Evolutionary conservation across 2,113 vertebrate genomes (phyloP), one percentile per base, ranked within the genome.

Genomic region (Paramormyrops kingsleyae): DNA sequence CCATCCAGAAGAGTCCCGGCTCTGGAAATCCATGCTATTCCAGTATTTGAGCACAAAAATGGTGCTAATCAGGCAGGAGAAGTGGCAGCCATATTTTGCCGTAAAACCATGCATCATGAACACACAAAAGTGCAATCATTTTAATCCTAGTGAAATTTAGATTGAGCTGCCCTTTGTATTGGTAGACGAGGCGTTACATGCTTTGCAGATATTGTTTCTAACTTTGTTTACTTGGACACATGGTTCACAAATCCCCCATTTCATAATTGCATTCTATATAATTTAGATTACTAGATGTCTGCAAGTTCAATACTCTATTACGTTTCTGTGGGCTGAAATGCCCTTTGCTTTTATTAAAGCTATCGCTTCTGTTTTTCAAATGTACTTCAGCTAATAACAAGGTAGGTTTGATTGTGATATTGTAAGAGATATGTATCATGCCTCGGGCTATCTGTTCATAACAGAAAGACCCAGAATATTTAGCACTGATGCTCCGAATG

Each of bases 281-380:
- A 89, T 86, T 90, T 90, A 90, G 53, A 87, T 90, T 90, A 90
- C 89, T 31, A 70, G 49, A 21, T 74, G 89, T 83, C 47, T 35
- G 74, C 49, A 52, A 87, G 89, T 87, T 90, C 89, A 90, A 90
- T 90, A 90, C 89, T 90, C 89, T 50, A 70, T 90, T 90, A 90
- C 31, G 39, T 87, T 90, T 70, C 42, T 59, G 56, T 70, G 62
- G 84, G 42, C 42, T 87, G 83, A 39, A 49, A 87, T 87, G 83
- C 83, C 83, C 89, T 70, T 35, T 87, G 27, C 46, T 90, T 87
- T 90, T 90, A 87, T 90, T 90, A 90, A 90, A 59, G 89, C 87
- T 59, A 62, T 19, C n/a, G 27, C 44, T 87, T 74, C 56, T 87
- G 56, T 87, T 87, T 66, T 86, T 70, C 56, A 87, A 87, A 90